Evolutionary conservation across 2,888 invertebrate genomes (phyloP).

Genomic region (Caenorhabditis sp.): DNA sequence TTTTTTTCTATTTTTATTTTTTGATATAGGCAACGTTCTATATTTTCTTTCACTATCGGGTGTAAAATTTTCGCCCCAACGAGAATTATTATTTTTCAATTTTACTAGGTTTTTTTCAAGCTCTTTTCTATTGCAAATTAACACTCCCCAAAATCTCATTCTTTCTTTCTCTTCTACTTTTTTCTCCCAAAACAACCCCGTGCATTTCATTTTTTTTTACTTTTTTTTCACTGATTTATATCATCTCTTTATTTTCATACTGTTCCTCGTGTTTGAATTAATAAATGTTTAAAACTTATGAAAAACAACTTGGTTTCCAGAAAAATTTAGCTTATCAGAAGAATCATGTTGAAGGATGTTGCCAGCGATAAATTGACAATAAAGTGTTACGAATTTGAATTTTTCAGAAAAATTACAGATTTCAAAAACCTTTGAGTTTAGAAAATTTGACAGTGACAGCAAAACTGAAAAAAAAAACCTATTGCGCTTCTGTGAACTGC

Average conservation of each 20-base stretch:
- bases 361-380: too few relatives aligned
- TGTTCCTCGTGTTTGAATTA: not conserved
- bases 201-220: not conserved
- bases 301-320: not conserved
- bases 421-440: conserved; percentile 7
- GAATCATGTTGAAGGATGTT: too few relatives aligned
- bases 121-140: not conserved
- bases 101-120: not conserved
- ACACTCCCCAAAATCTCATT: not conserved
- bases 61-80: conserved; percentile 21
- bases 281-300: not conserved
- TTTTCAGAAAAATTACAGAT: not conserved
- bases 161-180: conserved; percentile 13
- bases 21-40: not conserved
- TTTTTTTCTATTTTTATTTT: not conserved
- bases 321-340: too few relatives aligned
- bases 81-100: conserved; percentile 10
- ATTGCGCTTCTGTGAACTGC: too few relatives aligned
- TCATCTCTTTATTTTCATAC: not conserved
- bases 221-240: not conserved
- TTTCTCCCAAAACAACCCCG: not conserved
- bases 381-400: too few relatives aligned
- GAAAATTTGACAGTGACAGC: too few relatives aligned
- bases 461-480: too few relatives aligned
- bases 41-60: conserved; percentile 4